phyloP scores from a whole-genome alignment of 2,113 vertebrate genomes.

The Carassius carassius region DNA sequence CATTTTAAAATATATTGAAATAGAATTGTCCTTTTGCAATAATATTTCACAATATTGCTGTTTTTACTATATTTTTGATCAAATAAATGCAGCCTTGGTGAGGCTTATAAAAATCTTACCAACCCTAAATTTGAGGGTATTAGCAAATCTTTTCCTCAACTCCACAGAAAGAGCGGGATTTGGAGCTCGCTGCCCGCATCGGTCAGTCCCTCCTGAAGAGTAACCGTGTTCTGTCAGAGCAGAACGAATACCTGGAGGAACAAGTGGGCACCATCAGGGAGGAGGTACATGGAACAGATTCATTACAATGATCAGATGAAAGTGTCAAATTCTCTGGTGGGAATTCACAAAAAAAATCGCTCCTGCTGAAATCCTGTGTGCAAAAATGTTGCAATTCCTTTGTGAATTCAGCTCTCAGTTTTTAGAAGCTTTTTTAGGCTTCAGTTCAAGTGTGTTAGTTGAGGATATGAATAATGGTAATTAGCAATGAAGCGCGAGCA shows the following conservation, averaged over 20 bases:
- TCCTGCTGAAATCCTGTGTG: not conserved
- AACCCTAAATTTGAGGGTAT: not conserved
- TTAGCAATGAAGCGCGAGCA: not conserved
- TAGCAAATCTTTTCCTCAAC: not conserved
- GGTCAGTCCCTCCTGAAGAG: constrained; percentile 96
- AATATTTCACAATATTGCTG: not conserved
- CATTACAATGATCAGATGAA: not conserved
- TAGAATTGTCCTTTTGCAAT: not conserved
- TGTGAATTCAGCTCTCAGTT: not conserved
- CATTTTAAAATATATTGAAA: not conserved
- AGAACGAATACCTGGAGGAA: constrained; percentile 92
- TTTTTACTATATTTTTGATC: not conserved
- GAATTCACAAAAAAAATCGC: not conserved
- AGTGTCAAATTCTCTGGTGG: not conserved
- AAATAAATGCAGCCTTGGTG: not conserved
- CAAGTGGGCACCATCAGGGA: constrained; percentile 92
- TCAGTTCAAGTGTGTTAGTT: not conserved
- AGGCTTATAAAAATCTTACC: not conserved
- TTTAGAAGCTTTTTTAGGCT: not conserved
- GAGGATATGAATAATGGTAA: not conserved
- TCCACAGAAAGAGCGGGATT: constrained; percentile 94
- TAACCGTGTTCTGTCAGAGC: constrained; percentile 88
- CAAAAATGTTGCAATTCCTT: not conserved
- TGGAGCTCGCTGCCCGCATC: constrained; percentile 94
- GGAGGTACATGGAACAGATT: constrained; percentile 77